These are phyloP conservation scores for Paradoxurus hermaphroditus DNA, from an alignment of 2,113 vertebrate species.

Conservation along the genomic window DNA sequence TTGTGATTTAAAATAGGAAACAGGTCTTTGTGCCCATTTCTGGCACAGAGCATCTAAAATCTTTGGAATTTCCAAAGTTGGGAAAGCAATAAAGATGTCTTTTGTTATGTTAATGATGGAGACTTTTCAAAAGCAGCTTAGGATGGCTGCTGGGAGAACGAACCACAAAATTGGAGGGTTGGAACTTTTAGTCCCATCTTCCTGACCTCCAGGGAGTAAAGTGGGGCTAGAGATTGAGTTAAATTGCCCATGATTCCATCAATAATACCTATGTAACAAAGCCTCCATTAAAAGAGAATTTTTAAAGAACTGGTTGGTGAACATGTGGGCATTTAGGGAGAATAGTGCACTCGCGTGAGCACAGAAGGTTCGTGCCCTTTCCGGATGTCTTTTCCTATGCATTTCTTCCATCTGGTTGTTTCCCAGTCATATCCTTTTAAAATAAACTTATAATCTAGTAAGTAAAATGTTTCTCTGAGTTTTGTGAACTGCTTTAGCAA, in stretches of 20 bases:
- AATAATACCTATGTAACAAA: background rate
- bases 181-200: background rate
- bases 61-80: background rate
- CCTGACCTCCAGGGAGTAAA: background rate
- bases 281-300: background rate
- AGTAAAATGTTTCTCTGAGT: background rate
- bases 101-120: background rate
- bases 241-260: background rate
- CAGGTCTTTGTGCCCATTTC: background rate
- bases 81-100: background rate
- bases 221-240: background rate
- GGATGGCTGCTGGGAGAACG: background rate
- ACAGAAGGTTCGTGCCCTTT: background rate
- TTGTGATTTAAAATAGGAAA: background rate
- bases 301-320: background rate
- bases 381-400: background rate
- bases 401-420: background rate
- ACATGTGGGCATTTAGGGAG: background rate
- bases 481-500: background rate
- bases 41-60: background rate
- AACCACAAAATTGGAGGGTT: background rate
- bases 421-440: background rate
- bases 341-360: background rate
- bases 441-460: background rate
- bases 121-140: background rate